Conservation (phyloP, 1,140 invertebrate species). For the Ylistrum balloti region DNA sequence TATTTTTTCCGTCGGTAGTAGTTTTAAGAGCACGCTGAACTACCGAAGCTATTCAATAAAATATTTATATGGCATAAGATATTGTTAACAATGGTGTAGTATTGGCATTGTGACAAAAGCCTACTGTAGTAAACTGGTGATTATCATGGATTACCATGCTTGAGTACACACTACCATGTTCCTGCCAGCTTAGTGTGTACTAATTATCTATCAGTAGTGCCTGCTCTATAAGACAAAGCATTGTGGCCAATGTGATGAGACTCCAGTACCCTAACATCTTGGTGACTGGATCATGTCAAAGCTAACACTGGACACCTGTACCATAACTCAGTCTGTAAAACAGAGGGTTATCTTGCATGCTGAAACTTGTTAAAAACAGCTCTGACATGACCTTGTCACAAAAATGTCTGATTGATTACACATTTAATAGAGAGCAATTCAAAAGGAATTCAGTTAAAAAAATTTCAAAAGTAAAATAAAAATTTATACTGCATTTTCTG, state of each 20-base stretch:
- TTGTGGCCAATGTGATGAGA: not conserved
- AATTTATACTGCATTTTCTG: no score
- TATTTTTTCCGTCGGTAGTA: not conserved
- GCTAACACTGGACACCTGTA: not conserved
- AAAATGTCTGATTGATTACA: not conserved
- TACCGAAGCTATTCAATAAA: not conserved
- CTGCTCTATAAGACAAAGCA: not conserved
- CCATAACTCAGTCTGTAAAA: not conserved
- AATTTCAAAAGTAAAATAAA: no score
- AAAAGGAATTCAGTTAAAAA: no score
- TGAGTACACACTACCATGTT: not conserved
- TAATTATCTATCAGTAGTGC: no score
- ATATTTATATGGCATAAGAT: constrained; percentile 19
- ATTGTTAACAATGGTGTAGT: not conserved
- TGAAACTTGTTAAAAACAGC: not conserved
- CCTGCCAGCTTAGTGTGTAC: no score
- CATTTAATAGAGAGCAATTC: not conserved
- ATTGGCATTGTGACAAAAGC: constrained; percentile 17
- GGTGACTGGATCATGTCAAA: not conserved
- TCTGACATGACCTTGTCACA: not conserved
- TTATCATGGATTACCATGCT: not conserved
- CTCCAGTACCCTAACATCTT: not conserved
- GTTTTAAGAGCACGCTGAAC: not conserved
- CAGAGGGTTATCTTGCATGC: not conserved
- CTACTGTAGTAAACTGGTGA: not conserved